Conservation (phyloP, 2,113 vertebrate genomes). For the Mesocricetus auratus region DNA sequence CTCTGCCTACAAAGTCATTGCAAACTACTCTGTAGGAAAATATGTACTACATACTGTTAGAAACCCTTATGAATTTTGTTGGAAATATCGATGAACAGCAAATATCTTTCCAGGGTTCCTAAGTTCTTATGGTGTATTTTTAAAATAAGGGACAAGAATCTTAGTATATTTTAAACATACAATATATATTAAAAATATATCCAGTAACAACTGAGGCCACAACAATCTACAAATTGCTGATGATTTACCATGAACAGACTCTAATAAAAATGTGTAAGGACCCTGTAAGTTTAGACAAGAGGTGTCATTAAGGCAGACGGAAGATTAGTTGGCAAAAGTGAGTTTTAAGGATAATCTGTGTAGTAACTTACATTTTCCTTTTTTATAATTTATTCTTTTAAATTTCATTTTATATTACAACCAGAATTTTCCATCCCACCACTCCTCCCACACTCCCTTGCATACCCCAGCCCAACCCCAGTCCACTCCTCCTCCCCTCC, state of each 20-base stretch:
- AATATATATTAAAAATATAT: not conserved
- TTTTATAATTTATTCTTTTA: no score
- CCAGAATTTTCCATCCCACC: no score
- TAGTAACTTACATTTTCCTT: not conserved
- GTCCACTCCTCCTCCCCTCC: no score
- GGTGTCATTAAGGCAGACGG: not conserved
- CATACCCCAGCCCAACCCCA: no score
- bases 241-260: not conserved
- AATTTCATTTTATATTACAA: no score
- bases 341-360: not conserved
- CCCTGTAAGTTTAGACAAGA: not conserved
- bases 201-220: not conserved
- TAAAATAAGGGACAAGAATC: not conserved
- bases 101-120: not conserved
- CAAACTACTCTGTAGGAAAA: not conserved
- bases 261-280: not conserved
- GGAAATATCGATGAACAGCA: not conserved
- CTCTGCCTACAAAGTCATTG: not conserved
- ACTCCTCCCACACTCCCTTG: no score
- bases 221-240: not conserved
- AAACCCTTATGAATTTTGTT: not conserved
- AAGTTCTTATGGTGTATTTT: not conserved
- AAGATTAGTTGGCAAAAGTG: conserved; percentile 6
- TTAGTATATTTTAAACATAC: not conserved
- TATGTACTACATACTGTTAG: not conserved